Evolutionary conservation across 2,888 invertebrate species (phyloP), one percentile per base, ranked within the genome.

Genomic region (Agrilus biguttatus): DNA sequence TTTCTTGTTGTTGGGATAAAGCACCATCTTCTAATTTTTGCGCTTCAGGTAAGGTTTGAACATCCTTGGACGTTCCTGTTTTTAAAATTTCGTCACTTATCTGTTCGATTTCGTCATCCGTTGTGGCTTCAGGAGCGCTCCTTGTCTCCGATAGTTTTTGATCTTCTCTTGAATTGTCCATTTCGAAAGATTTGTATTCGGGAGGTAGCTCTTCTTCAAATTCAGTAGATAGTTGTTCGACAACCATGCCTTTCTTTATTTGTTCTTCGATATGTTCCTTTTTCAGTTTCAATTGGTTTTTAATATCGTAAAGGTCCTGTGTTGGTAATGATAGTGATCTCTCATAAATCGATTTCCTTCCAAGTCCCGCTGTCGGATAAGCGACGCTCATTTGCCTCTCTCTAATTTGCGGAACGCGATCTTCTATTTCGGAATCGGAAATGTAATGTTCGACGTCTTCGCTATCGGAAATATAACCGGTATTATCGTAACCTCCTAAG

Each of bases 211-310:
- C 66, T 54, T 68, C 69, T 55, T 71, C 70, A 33, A 66, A 57
- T 54, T 70, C 69, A 23, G 64, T 62, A 53, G 67, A 66, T 6
- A 70, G 53, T 49, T 71, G 68, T 50, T 71, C 70, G 47, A 69
- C 68, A n/a, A 70, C 69, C 62, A 73, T 68, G 51, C 76, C 76
- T 47, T 70, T 74, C 51, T 72, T 72, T 43, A 77, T 73, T 53
- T 75, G 74, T 49, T 74, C 72, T 56, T 77, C 77, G 51, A 74
- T 75, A 44, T 72, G 73, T 47, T 72, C 69, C 41, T 75, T 75
- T 46, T 74, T 70, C 36, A 72, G 65, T 44, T 71, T 69, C 36
- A 69, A 69, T 49, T 68, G 67, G 23, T 70, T 70, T n/a, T 72
- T 73, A 5, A 72, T 67, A 50, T 74, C 73, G 45, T 65, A 64